Evolutionary conservation across 2,113 vertebrate species (phyloP).

Genomic region (Variabilichromis moorii): DNA sequence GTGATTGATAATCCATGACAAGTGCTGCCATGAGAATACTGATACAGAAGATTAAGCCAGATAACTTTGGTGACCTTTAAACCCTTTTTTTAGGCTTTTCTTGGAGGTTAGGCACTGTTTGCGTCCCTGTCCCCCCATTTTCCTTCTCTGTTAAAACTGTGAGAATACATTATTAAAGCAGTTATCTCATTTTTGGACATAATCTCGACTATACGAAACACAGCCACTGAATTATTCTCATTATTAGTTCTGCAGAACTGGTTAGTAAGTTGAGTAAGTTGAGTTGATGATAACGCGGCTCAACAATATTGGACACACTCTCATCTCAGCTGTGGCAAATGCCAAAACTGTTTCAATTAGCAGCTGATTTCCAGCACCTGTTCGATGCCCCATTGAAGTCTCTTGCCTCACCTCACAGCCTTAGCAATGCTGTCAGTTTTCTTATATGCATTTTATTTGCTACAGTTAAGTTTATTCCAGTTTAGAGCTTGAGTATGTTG

Average conservation of each 20-base stretch:
- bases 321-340: background rate
- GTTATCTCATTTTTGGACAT: background rate
- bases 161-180: background rate
- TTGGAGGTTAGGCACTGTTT: background rate
- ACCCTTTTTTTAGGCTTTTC: background rate
- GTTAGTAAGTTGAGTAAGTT: background rate
- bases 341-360: background rate
- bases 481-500: background rate
- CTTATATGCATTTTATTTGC: rapidly evolving
- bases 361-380: background rate
- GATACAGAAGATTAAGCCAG: slow-evolving; percentile 56
- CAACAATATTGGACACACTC: background rate
- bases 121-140: background rate
- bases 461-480: background rate
- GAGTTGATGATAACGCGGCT: background rate
- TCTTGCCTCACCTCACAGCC: background rate
- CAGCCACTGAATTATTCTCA: background rate
- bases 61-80: slow-evolving; percentile 41
- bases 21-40: slow-evolving; percentile 23
- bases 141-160: background rate
- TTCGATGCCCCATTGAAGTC: background rate
- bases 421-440: background rate
- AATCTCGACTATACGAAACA: background rate
- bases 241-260: background rate
- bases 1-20: slow-evolving; percentile 59